These are phyloP conservation scores for Himalopsyche phryganea DNA, from an alignment of 1,140 invertebrate genomes.

Conservation along the genomic window DNA sequence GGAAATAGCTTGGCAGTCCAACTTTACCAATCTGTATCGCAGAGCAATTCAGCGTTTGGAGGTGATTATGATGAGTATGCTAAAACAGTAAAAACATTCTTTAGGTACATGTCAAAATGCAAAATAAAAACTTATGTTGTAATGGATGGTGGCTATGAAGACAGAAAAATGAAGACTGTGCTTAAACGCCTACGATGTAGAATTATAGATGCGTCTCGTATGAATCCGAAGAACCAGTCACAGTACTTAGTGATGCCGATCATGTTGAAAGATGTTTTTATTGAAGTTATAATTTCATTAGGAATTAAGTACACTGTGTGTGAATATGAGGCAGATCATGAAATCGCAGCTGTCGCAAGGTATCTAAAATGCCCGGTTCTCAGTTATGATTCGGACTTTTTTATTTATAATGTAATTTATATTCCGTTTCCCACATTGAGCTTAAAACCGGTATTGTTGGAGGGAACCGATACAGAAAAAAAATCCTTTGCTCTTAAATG, in stretches of 20 bases:
- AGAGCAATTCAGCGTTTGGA: slow-evolving; percentile 69
- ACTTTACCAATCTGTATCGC: slow-evolving; percentile 63
- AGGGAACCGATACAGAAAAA: slow-evolving; percentile 33
- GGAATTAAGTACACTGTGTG: slow-evolving; percentile 65
- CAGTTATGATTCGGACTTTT: slow-evolving; percentile 90
- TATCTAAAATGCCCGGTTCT: slow-evolving; percentile 77
- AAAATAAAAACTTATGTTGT: slow-evolving; percentile 73
- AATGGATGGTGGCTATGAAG: slow-evolving; percentile 78
- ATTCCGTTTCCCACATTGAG: slow-evolving; percentile 73
- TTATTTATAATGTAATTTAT: slow-evolving; percentile 77
- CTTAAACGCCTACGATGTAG: slow-evolving; percentile 60
- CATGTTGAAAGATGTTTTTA: slow-evolving; percentile 69
- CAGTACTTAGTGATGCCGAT: slow-evolving; percentile 63
- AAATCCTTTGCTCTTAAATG: slow-evolving; percentile 50
- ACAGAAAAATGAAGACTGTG: slow-evolving; percentile 71
- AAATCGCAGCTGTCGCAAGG: slow-evolving; percentile 74
- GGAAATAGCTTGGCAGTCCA: slow-evolving; percentile 74
- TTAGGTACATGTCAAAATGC: slow-evolving; percentile 67
- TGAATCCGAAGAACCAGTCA: slow-evolving; percentile 46
- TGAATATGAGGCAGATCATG: slow-evolving; percentile 83
- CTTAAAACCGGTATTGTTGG: slow-evolving; percentile 38
- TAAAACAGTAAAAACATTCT: slow-evolving; percentile 62
- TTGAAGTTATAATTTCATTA: slow-evolving; percentile 61
- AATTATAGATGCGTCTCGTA: slow-evolving; percentile 53
- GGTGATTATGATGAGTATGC: slow-evolving; percentile 83